Evolutionary conservation across 2,888 invertebrate genomes (phyloP), one percentile per base, ranked within the genome.

Genomic region (Rutpela maculata): DNA sequence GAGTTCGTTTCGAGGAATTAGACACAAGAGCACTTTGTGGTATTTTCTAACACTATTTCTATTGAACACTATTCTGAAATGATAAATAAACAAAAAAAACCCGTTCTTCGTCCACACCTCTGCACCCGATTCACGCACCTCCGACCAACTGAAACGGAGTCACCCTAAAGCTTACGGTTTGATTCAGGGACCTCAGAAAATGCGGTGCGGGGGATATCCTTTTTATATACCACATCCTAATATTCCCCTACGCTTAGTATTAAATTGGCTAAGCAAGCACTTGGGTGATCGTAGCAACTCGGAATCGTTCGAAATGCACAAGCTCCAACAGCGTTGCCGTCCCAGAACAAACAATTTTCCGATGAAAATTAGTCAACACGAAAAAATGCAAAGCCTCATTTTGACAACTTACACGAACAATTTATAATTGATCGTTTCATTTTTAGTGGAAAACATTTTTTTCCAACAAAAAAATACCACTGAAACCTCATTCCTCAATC

Each of bases 1-100:
- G 50, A 79, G 72, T 79, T 76, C 72, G 60, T 74, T 77, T 71
- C 75, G 60, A 50, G 56, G 70, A 74, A 50, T 59, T 75, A 72
- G 68, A 75, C 77, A 68, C 74, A 84, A 84, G 83, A 83, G 84
- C 85, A 86, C 85, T 86, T 85, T 68, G 71, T 76, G 85, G 83
- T 83, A 80, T 83, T 82, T 77, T 67, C 75, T 79, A 82, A 80
- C 81, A 83, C 84, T 84, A 84, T 72, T 70, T 66, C 72, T 74
- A 74, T 62, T 57, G 79, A 83, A 84, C 83, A 84, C 81, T 78
- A 72, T 78, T 75, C 73, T 68, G 76, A 87, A 88, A 86, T 86
- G 85, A 88, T 86, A 88, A 88, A 89, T 85, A 89, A 89, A 89
- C 87, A 50, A 89, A 89, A 89, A 88, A 87, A 86, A 81, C 83